Evolutionary conservation across 2,797 vertebrate species (phyloP), one percentile per base, ranked within the genome.

Genomic region (Mus minutoides): DNA sequence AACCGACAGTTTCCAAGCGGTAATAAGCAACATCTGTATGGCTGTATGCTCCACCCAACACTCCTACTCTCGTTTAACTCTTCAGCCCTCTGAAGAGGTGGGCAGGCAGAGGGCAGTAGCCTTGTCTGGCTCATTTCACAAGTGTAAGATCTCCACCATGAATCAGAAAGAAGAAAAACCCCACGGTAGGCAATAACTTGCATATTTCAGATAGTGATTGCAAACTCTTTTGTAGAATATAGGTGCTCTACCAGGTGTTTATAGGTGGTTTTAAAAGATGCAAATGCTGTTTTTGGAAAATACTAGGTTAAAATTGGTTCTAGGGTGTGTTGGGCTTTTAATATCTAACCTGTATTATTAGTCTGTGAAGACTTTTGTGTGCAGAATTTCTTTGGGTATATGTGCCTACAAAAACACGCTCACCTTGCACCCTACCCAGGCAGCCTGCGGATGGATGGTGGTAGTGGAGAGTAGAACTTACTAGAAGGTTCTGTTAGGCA

Each of bases 271-370:
- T 91, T 85, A 40, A 73, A 91, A 83, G 26, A 43, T 21, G 37
- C 1, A 2, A 77, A 64, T 83, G 78, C 83, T 67, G 83, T 91
- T 91, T 95, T 86, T 76, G 46, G 24, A 64, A 94, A 95, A 83
- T 52, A 46, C 22, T 69, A 46, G 64, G 21, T 87, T 90, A 94
- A 94, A 94, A 90, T 75, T 87, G 69, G 77, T 54, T 80, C 21
- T 24, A 60, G 46, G 46, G 67, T 37, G 26, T 31, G 22, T 40
- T 60, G 52, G 76, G 76, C 31, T 71, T 89, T 90, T 84, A 76
- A 54, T 56, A 40, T 8, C 37, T 56, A 43, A 82, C 34, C 11
- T 5, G 21, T 37, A 52, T 69, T 56, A 9, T 49, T 73, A 40
- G 22, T 71, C 54, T 64, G 17, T 40, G 40, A 88, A 84, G 64